Conservation (phyloP, 2,888 invertebrate species). For the Oithona nana region DNA sequence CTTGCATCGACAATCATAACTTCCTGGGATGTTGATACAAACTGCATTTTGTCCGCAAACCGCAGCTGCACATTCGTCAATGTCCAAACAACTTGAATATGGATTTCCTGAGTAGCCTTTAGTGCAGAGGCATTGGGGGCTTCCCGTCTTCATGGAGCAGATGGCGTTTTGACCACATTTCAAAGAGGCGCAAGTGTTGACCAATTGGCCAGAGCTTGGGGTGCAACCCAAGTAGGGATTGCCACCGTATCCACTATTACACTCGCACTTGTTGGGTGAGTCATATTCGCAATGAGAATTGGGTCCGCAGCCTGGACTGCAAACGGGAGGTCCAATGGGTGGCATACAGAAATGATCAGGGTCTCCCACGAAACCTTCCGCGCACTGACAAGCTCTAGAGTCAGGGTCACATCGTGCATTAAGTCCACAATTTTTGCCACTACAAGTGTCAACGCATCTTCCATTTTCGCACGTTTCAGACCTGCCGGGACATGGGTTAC, state of each 20-base stretch:
- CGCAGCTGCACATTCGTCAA: slow-evolving; percentile 49
- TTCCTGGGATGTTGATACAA: slow-evolving; percentile 72
- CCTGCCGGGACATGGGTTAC: slow-evolving; percentile 53
- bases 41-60: slow-evolving; percentile 44
- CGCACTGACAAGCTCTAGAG: slow-evolving; percentile 57
- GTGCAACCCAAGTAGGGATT: slow-evolving; percentile 67
- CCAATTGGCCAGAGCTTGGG: background rate
- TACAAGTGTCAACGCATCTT: slow-evolving; percentile 68
- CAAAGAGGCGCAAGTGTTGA: slow-evolving; percentile 46
- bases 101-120: slow-evolving; percentile 59
- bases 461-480: slow-evolving; percentile 58
- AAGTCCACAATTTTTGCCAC: background rate
- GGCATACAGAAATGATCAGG: slow-evolving; percentile 48
- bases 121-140: slow-evolving; percentile 63
- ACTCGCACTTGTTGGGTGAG: slow-evolving; percentile 50
- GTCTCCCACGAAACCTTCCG: slow-evolving; percentile 69
- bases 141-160: slow-evolving; percentile 62
- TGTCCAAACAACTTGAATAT: slow-evolving; percentile 52
- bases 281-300: slow-evolving; percentile 57
- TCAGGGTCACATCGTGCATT: background rate
- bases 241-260: slow-evolving; percentile 59
- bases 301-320: slow-evolving; percentile 53
- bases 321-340: slow-evolving; percentile 48
- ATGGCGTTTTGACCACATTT: slow-evolving; percentile 70
- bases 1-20: slow-evolving; percentile 72